phyloP scores from a whole-genome alignment of 2,888 invertebrate species.

The Drosophila stalkeri region DNA sequence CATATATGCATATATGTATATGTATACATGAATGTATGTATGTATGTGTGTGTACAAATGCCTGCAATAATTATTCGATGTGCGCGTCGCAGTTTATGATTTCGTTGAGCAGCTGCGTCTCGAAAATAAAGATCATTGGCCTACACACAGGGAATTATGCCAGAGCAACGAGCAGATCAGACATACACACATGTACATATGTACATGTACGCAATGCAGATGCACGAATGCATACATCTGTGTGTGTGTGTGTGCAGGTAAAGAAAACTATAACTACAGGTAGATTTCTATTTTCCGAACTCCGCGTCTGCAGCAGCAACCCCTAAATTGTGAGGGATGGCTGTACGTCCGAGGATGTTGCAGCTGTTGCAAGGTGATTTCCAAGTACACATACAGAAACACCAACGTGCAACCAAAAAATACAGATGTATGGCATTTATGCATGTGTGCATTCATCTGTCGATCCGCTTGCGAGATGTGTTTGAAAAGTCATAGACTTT shows the following conservation, averaged over 20 bases:
- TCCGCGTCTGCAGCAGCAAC: slow-evolving; percentile 55
- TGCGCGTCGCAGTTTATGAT: slow-evolving; percentile 59
- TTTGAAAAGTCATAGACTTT: slow-evolving; percentile 8
- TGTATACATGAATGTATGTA: slow-evolving; percentile 4
- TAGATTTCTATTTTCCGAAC: slow-evolving; percentile 60
- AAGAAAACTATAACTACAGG: slow-evolving; percentile 61
- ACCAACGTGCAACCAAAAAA: slow-evolving; percentile 23
- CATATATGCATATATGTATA: neutral
- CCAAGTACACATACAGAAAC: slow-evolving; percentile 33
- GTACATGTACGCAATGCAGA: slow-evolving; percentile 12
- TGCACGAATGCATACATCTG: slow-evolving; percentile 2
- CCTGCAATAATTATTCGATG: slow-evolving; percentile 52
- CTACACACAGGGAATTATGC: slow-evolving; percentile 70
- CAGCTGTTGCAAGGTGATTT: slow-evolving; percentile 82
- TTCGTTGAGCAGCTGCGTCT: slow-evolving; percentile 54
- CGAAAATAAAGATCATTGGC: slow-evolving; percentile 70
- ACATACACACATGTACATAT: slow-evolving; percentile 26
- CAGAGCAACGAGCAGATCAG: slow-evolving; percentile 58
- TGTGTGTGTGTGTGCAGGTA: slow-evolving; percentile 47
- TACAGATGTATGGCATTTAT: slow-evolving; percentile 26
- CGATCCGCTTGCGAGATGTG: slow-evolving; percentile 37
- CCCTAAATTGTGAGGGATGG: slow-evolving; percentile 61
- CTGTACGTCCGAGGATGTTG: slow-evolving; percentile 61
- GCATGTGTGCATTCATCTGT: slow-evolving; percentile 45
- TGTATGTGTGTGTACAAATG: slow-evolving; percentile 10